phyloP scores from a whole-genome alignment of 2,888 invertebrate genomes.

The Selenia dentaria region DNA sequence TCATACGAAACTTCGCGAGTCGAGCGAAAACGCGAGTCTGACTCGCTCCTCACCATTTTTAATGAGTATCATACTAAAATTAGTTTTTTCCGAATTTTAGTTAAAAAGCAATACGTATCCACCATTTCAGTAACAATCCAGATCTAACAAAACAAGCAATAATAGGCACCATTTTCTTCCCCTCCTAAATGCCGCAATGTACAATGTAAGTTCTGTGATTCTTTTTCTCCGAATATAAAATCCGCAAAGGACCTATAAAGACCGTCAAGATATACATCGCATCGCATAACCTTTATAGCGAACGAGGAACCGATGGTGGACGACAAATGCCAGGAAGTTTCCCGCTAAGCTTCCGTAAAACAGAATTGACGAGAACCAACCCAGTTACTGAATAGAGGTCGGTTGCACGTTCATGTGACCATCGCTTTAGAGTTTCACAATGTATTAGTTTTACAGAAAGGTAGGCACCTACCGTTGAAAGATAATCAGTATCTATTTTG shows the following conservation, averaged over 20 bases:
- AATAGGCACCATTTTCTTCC: background rate
- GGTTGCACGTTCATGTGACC: conserved; percentile 12
- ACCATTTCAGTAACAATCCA: too few relatives aligned
- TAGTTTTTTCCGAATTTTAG: too few relatives aligned
- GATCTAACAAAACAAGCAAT: background rate
- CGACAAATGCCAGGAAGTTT: conserved; percentile 18
- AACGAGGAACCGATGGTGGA: conserved; percentile 13
- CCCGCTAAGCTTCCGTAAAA: conserved; percentile 20
- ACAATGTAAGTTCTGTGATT: background rate
- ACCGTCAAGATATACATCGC: conserved; percentile 21
- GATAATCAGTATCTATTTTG: too few relatives aligned
- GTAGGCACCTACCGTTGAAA: too few relatives aligned
- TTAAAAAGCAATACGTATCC: background rate
- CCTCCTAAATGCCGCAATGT: background rate
- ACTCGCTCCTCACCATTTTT: too few relatives aligned
- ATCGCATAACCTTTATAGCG: conserved; percentile 4
- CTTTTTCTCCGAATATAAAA: background rate
- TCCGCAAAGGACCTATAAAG: conserved; percentile 29
- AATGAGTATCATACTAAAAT: too few relatives aligned
- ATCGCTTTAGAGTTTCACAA: background rate
- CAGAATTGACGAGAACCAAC: conserved; percentile 19
- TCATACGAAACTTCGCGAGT: too few relatives aligned
- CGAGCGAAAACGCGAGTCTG: too few relatives aligned
- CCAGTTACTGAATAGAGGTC: conserved; percentile 16
- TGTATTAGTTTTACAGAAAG: background rate